These are phyloP conservation scores for Motacilla alba DNA, from an alignment of 2,113 vertebrate genomes.

Conservation along the genomic window DNA sequence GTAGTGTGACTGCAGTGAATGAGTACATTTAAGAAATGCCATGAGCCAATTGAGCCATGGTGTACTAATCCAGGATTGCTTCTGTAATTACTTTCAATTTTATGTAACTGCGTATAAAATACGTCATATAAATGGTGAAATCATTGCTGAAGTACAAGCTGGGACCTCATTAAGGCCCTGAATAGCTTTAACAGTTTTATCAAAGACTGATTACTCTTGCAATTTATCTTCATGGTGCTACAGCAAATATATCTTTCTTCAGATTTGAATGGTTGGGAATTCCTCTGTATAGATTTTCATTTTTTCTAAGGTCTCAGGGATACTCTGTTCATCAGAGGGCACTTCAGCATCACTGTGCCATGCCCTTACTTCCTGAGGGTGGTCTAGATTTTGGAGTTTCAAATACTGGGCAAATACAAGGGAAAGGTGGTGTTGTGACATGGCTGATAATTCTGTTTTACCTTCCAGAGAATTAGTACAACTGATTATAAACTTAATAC, in stretches of 20 bases:
- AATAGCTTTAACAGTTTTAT: neutral
- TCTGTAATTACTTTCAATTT: neutral
- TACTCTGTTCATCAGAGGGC: neutral
- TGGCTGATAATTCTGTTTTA: neutral
- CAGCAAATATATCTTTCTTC: neutral
- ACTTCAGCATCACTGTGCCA: neutral
- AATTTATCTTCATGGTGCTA: neutral
- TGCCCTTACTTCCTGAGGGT: neutral
- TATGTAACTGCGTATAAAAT: neutral
- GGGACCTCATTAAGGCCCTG: neutral
- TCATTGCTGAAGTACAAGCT: neutral
- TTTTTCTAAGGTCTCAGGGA: neutral
- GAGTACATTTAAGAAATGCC: neutral
- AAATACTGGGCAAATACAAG: neutral
- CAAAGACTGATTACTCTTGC: neutral
- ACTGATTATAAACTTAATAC: neutral
- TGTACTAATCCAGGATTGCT: neutral
- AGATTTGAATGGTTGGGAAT: neutral
- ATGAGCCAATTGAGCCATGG: neutral
- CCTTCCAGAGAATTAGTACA: neutral
- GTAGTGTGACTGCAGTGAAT: neutral
- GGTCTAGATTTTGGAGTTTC: neutral
- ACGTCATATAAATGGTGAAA: neutral
- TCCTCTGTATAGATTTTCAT: neutral
- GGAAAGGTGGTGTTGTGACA: neutral